Evolutionary conservation across 2,113 vertebrate species (phyloP).

Genomic region (Dasypus novemcinctus): DNA sequence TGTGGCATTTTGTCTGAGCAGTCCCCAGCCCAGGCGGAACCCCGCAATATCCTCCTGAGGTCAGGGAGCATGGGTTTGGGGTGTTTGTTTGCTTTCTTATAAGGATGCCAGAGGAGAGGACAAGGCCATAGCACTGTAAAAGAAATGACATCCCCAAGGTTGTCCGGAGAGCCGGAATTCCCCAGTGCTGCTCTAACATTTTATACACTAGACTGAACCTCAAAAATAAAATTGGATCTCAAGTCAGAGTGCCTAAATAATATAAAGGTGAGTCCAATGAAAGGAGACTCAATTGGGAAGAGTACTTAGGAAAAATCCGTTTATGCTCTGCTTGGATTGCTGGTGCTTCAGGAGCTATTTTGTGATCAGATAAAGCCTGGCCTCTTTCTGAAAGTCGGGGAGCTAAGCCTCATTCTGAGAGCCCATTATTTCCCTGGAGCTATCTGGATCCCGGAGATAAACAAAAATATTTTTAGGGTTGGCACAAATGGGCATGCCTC

Average conservation of each 20-base stretch:
- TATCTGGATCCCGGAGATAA: conserved; percentile 41
- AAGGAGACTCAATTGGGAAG: not conserved
- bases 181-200: not conserved
- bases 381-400: not conserved
- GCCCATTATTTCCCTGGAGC: not conserved
- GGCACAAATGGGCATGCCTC: not conserved
- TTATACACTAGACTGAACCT: not conserved
- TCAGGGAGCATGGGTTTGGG: not conserved
- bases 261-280: not conserved
- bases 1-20: not conserved
- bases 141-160: conserved; percentile 35
- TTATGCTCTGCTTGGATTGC: not conserved
- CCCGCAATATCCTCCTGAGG: not conserved
- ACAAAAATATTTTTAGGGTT: conserved; percentile 40
- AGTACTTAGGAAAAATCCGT: not conserved
- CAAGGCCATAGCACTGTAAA: not conserved
- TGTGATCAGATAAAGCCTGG: not conserved
- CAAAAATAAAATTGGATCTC: not conserved
- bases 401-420: not conserved
- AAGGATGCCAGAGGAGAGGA: not conserved
- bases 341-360: not conserved
- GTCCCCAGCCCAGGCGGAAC: not conserved
- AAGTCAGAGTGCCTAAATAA: not conserved
- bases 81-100: not conserved
- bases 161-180: not conserved